Evolutionary conservation across 2,113 vertebrate genomes (phyloP).

Genomic region (Vimba vimba): DNA sequence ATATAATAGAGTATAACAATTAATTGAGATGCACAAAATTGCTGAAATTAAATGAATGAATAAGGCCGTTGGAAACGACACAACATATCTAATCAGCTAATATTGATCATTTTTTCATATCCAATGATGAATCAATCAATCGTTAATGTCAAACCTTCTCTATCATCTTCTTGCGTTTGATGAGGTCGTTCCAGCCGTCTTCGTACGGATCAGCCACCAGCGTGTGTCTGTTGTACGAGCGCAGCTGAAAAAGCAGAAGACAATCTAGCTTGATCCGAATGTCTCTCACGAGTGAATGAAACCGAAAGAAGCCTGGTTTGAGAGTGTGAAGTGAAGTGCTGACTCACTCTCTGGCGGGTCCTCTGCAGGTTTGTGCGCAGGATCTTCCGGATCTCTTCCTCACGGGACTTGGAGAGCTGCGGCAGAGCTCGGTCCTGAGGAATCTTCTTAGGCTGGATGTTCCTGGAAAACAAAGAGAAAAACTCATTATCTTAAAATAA

Average conservation of each 20-base stretch:
- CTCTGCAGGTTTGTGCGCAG: constrained; percentile 92
- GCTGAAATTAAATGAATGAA: background rate
- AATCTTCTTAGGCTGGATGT: constrained; percentile 87
- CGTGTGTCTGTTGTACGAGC: constrained; percentile 95
- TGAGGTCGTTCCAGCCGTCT: constrained; percentile 86
- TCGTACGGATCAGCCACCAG: constrained; percentile 91
- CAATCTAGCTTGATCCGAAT: background rate
- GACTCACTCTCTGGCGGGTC: constrained; percentile 91
- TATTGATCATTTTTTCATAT: background rate
- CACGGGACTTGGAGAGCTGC: constrained; percentile 87
- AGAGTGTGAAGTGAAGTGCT: background rate
- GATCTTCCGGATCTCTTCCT: constrained; percentile 97
- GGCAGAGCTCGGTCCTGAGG: constrained; percentile 80
- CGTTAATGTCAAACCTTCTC: constrained; percentile 77
- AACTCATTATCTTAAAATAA: background rate
- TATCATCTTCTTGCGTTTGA: constrained; percentile 86
- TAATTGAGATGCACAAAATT: background rate
- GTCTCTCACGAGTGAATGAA: background rate
- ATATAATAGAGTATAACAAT: background rate
- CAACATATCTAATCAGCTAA: background rate
- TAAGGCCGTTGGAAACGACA: background rate
- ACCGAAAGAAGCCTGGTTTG: background rate
- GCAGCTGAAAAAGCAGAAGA: constrained; percentile 76
- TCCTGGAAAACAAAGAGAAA: constrained; percentile 71
- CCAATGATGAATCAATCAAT: background rate